Evolutionary conservation across 2,888 invertebrate genomes (phyloP).

Genomic region (Tanaodytes sp.): DNA sequence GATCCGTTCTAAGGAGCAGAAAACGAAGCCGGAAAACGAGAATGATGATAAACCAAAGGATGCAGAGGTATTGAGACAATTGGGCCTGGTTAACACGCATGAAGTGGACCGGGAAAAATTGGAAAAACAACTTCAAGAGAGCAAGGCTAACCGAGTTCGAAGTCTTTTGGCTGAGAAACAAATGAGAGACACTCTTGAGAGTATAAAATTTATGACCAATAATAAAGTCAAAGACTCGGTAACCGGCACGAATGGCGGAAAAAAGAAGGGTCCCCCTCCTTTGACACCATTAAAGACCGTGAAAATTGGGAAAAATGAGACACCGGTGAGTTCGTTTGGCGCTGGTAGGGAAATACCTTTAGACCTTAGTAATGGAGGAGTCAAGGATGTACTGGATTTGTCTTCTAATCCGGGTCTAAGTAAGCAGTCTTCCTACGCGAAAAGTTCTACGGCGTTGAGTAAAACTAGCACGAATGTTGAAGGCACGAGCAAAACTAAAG

Average conservation of each 20-base stretch:
- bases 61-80: slow-evolving; percentile 64
- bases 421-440: slow-evolving; percentile 32
- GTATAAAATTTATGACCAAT: slow-evolving; percentile 61
- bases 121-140: slow-evolving; percentile 66
- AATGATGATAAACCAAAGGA: slow-evolving; percentile 57
- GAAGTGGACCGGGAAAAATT: slow-evolving; percentile 64
- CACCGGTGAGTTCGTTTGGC: slow-evolving; percentile 44
- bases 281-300: slow-evolving; percentile 62
- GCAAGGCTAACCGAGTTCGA: slow-evolving; percentile 66
- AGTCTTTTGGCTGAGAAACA: slow-evolving; percentile 67
- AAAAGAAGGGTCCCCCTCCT: slow-evolving; percentile 67
- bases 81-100: slow-evolving; percentile 64
- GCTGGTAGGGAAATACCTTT: slow-evolving; percentile 64
- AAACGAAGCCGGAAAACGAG: slow-evolving; percentile 9
- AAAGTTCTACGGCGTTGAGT: neutral
- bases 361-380: slow-evolving; percentile 59
- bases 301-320: slow-evolving; percentile 53
- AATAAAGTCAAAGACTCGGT: slow-evolving; percentile 47
- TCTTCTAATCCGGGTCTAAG: slow-evolving; percentile 56
- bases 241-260: slow-evolving; percentile 31
- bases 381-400: slow-evolving; percentile 61
- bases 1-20: slow-evolving; percentile 14
- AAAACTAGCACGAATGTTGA: slow-evolving; percentile 15
- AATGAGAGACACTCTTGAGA: slow-evolving; percentile 66
- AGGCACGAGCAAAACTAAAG: slow-evolving; percentile 53